These are phyloP conservation scores for Ammodytes marinus DNA, from an alignment of 2,113 vertebrate genomes.

Conservation along the genomic window DNA sequence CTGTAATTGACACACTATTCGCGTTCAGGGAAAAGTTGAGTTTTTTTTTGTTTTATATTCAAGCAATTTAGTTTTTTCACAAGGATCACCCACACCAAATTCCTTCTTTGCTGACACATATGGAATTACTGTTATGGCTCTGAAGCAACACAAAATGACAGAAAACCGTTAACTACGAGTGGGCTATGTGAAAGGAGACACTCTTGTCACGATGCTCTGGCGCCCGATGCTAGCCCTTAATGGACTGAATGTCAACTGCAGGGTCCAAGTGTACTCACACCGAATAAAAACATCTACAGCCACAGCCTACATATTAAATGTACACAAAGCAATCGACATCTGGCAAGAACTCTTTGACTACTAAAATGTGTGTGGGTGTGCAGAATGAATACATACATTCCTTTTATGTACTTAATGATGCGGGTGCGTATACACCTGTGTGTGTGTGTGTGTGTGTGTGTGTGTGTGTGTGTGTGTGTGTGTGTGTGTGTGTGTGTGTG, in stretches of 20 bases:
- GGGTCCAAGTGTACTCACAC: constrained; percentile 42
- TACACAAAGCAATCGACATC: constrained; percentile 57
- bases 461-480: constrained; percentile 1
- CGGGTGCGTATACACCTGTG: constrained; percentile 7
- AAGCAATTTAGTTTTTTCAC: constrained; percentile 72
- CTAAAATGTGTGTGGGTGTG: constrained; percentile 36
- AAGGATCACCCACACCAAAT: constrained; percentile 64
- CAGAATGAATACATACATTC: constrained; percentile 46
- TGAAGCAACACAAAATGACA: constrained; percentile 61
- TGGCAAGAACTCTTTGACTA: constrained; percentile 36
- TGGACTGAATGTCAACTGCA: constrained; percentile 49
- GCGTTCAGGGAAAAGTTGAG: constrained; percentile 65
- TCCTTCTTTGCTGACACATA: constrained; percentile 71
- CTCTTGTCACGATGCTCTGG: constrained; percentile 49
- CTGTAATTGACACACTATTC: constrained; percentile 42
- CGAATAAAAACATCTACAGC: constrained; percentile 43
- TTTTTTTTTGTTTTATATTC: constrained; percentile 38
- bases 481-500: constrained; percentile 19
- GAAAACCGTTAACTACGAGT: constrained; percentile 66
- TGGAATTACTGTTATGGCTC: constrained; percentile 67
- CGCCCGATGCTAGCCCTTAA: constrained; percentile 33
- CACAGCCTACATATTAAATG: constrained; percentile 42
- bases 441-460: constrained; percentile 9
- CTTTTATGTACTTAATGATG: constrained; percentile 56
- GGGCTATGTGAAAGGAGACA: constrained; percentile 61